Base-by-base conservation (phyloP, 2,888 invertebrate species). In the Zaprionus obscuricornis region DNA sequence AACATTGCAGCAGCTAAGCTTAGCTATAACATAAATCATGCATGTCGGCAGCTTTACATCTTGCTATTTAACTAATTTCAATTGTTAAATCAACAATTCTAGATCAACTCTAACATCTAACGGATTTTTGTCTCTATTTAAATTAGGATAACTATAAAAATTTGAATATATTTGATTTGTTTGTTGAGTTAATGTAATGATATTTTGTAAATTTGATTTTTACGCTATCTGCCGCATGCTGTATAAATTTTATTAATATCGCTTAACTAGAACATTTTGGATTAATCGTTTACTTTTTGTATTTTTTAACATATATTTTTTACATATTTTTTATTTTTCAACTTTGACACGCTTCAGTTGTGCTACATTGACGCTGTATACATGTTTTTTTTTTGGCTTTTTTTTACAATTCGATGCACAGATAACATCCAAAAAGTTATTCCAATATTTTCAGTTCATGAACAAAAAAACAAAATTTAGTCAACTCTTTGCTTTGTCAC, bases 361-460 rank as follows among this genome's bases (percentile, higher is more conserved):
- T 5, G 49, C 6, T 49, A 10, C 3, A 18, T 36, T 52, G 10
- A 8, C 3, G 8, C n/a, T n/a, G n/a, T n/a, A n/a, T n/a, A n/a
- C n/a, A n/a, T 37, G 7, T 33, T 16, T 40, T 37, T 10, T 37
- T 24, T 36, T 42, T 43, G 37, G 24, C 3, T 36, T 34, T 47
- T 37, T 50, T 46, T 63, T 46, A 56, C 62, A 50, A 14, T 47
- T 50, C 43, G 66, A 14, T 58, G 69, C 47, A 14, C 42, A 72
- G 74, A 78, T 77, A 66, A 57, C n/a, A 37, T 1, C 45, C 7
- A 11, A 13, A 42, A 51, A 37, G 29, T 31, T 42, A 51, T 45
- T 8, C 40, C 4, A 16, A 49, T 37, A 42, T 18, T 14, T 13
- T 5, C 3, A 16, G 40, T 5, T 14, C 33, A 18, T 22, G 1